Conservation (phyloP, 2,888 invertebrate genomes). For the Muschampia plurimacula region DNA sequence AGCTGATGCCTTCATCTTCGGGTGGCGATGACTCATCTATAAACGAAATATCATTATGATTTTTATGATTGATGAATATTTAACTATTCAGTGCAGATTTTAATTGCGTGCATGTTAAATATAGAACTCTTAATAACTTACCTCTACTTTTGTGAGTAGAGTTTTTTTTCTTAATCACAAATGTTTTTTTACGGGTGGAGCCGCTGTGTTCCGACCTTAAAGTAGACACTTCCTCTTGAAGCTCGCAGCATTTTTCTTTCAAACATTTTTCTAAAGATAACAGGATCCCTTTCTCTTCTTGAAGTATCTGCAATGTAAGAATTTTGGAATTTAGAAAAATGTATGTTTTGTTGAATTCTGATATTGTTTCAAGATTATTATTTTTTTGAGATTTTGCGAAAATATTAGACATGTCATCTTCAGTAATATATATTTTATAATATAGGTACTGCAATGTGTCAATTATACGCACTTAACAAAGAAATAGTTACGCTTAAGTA, state of each 20-base stretch:
- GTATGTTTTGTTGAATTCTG: background rate
- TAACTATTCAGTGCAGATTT: background rate
- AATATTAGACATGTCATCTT: too few relatives aligned
- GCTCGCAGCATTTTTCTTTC: conserved; percentile 90
- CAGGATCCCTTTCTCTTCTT: conserved; percentile 91
- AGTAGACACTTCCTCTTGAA: conserved; percentile 89
- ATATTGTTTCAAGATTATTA: too few relatives aligned
- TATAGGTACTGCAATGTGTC: too few relatives aligned
- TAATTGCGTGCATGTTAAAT: too few relatives aligned
- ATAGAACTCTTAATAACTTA: conserved; percentile 45
- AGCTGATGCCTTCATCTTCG: conserved; percentile 95
- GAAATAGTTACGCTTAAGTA: background rate
- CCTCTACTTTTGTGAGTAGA: conserved; percentile 77
- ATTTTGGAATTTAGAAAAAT: too few relatives aligned
- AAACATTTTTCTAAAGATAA: conserved; percentile 90
- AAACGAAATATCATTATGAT: conserved; percentile 47
- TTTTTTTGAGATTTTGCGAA: too few relatives aligned
- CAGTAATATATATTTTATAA: too few relatives aligned
- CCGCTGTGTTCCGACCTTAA: conserved; percentile 83
- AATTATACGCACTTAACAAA: too few relatives aligned
- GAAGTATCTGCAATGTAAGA: conserved; percentile 84
- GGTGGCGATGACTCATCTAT: conserved; percentile 90
- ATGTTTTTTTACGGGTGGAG: conserved; percentile 77
- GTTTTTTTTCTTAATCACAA: conserved; percentile 82
- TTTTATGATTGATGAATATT: background rate